Evolutionary conservation across 1,140 invertebrate genomes (phyloP).

Genomic region (Tetramorium simillimum): DNA sequence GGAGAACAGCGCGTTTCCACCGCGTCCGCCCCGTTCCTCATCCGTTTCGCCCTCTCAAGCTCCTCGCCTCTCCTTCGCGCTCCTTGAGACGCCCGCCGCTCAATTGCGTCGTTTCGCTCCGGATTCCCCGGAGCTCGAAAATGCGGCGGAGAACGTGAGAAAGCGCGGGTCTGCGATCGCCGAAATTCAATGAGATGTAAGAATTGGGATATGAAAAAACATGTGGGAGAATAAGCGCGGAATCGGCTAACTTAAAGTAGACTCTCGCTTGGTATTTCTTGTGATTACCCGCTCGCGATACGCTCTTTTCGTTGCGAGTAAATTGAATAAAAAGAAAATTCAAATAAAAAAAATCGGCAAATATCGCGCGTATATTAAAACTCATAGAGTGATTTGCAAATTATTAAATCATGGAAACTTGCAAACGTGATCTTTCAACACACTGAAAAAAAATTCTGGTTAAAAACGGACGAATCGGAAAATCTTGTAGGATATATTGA

Average conservation of each 20-base stretch:
- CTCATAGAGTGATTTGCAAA: background rate
- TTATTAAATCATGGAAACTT: background rate
- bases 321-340: too few relatives aligned
- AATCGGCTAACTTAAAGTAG: background rate
- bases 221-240: background rate
- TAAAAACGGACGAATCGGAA: too few relatives aligned
- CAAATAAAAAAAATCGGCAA: too few relatives aligned
- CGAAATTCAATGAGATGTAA: constrained; percentile 6
- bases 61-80: background rate
- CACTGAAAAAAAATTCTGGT: too few relatives aligned
- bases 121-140: constrained; percentile 16
- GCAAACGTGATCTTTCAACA: background rate
- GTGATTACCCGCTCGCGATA: background rate
- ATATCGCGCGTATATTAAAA: too few relatives aligned
- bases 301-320: too few relatives aligned
- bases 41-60: background rate
- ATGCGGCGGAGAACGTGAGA: background rate
- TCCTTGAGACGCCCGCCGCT: background rate
- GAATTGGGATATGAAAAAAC: background rate
- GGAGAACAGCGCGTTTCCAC: constrained; percentile 54
- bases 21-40: constrained; percentile 14
- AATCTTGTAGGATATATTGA: too few relatives aligned
- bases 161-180: background rate
- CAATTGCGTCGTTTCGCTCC: constrained; percentile 40
- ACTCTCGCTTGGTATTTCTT: background rate